Conservation (phyloP, 2,113 vertebrate genomes). For the Leptobrachium leishanense region DNA sequence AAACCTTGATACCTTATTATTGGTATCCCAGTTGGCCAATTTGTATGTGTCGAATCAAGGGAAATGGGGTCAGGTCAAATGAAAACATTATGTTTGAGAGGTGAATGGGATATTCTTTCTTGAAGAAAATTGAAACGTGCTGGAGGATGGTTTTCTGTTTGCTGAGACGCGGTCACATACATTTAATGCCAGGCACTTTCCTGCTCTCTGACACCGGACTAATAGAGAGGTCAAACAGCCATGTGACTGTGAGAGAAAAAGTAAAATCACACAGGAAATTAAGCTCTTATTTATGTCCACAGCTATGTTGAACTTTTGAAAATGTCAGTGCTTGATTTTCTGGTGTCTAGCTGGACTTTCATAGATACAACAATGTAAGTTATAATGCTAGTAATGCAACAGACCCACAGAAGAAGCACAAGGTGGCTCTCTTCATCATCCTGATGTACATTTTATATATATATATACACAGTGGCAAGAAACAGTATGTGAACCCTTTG, state of each 20-base stretch:
- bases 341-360: too few relatives aligned
- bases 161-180: constrained; percentile 18
- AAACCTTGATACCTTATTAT: constrained; percentile 8
- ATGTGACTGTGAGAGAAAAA: not conserved
- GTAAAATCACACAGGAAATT: not conserved
- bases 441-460: too few relatives aligned
- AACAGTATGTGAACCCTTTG: too few relatives aligned
- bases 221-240: not conserved
- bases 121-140: constrained; percentile 32
- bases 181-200: constrained; percentile 15
- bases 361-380: too few relatives aligned
- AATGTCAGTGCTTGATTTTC: not conserved
- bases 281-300: not conserved
- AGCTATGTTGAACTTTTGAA: not conserved
- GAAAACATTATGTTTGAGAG: constrained; percentile 34
- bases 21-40: constrained; percentile 18
- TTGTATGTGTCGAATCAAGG: constrained; percentile 26
- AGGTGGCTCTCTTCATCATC: too few relatives aligned
- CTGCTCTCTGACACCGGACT: constrained; percentile 15
- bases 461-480: too few relatives aligned
- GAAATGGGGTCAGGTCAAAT: constrained; percentile 33
- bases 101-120: constrained; percentile 28
- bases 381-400: too few relatives aligned
- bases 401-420: too few relatives aligned
- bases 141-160: constrained; percentile 16